These are phyloP conservation scores for Ruditapes philippinarum DNA, from an alignment of 1,140 invertebrate genomes.

Conservation along the genomic window DNA sequence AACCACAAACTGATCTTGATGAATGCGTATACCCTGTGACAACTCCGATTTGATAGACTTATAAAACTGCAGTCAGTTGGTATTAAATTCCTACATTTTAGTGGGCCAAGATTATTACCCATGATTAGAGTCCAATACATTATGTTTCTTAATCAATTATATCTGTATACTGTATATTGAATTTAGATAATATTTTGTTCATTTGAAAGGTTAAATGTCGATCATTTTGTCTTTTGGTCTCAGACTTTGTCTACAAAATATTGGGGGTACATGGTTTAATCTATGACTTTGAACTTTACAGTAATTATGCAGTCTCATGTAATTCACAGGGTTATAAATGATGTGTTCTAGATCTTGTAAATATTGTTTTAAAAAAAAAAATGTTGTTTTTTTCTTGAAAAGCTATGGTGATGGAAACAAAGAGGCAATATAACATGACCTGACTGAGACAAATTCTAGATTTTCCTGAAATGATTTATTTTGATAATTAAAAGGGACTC, in stretches of 20 bases:
- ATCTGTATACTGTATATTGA: slow-evolving; percentile 3
- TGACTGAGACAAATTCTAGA: no score
- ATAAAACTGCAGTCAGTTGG: neutral
- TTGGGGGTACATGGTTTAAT: neutral
- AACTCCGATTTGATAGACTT: neutral
- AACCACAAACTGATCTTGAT: neutral
- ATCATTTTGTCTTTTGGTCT: neutral
- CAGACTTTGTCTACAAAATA: neutral
- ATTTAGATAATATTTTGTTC: neutral
- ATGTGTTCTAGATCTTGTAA: no score
- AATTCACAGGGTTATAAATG: no score
- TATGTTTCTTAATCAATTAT: neutral
- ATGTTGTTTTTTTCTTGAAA: no score
- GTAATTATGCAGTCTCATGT: no score
- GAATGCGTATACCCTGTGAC: neutral
- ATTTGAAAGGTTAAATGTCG: neutral
- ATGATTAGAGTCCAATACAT: neutral
- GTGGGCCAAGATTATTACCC: neutral
- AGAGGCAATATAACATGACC: no score
- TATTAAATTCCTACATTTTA: slow-evolving; percentile 3
- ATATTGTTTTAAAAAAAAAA: no score
- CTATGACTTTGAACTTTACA: neutral
- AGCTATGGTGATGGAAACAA: no score
- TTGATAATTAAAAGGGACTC: no score
- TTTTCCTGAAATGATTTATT: no score